These are phyloP conservation scores for Apteryx mantelli DNA, from an alignment of 2,113 vertebrate species.

Conservation along the genomic window DNA sequence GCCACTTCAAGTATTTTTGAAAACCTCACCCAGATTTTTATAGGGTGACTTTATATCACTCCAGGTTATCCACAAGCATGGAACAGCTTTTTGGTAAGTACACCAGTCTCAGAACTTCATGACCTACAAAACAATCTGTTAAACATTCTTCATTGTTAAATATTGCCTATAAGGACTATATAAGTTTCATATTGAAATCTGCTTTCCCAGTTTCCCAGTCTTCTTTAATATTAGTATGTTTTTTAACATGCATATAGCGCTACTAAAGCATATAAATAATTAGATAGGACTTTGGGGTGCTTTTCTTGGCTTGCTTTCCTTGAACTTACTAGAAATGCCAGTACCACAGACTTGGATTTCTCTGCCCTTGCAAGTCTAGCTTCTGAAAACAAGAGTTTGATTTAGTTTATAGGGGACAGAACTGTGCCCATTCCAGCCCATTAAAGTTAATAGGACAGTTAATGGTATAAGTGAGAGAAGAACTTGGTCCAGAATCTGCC, in stretches of 20 bases:
- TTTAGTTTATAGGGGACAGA: background rate
- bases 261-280: background rate
- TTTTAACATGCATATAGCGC: background rate
- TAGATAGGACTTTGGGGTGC: background rate
- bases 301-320: background rate
- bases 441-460: background rate
- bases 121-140: background rate
- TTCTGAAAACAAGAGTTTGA: background rate
- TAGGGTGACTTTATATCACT: background rate
- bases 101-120: background rate
- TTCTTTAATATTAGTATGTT: background rate
- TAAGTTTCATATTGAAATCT: background rate
- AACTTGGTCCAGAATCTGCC: background rate
- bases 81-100: background rate
- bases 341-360: background rate
- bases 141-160: background rate
- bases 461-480: background rate
- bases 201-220: background rate
- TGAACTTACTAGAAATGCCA: background rate
- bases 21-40: slow-evolving; percentile 1
- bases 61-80: background rate
- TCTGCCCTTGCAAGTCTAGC: background rate
- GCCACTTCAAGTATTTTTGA: background rate
- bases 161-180: background rate
- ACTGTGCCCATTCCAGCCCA: background rate